Evolutionary conservation across 2,113 vertebrate genomes (phyloP), one percentile per base, ranked within the genome.

Genomic region (Felis chaus): DNA sequence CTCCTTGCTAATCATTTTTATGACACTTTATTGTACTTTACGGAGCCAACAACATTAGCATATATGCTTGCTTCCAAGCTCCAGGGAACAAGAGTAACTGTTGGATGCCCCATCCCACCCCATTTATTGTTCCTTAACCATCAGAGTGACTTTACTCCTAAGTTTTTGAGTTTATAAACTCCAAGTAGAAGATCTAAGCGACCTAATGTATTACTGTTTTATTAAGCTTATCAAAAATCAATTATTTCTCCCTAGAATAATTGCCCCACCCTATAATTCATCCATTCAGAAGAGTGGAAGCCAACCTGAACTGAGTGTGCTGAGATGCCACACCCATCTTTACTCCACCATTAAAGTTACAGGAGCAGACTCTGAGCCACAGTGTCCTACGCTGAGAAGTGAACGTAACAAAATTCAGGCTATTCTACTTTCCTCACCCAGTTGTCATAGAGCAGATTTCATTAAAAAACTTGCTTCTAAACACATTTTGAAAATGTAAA

Each of bases 111-210:
- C 14, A 39, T 53, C 29, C 27, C 12, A 39, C 36, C 18, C 14
- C 36, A 71, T 74, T 74, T 50, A 92, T 48, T 68, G 21, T 82
- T 78, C 10, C 55, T 91, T 84, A 53, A 74, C 10, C 14, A 83
- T 50, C 27, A 27, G 13, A 25, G 31, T 27, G 83, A 91, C 14
- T 94, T 87, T 14, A 65, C 9, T 65, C 31, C 16, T 15, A 87
- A 87, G 53, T 66, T 89, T 96, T 65, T 39, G 27, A 25, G 27
- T 96, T 94, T 82, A 39, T 90, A 93, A 78, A 65, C 55, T 53
- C 63, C 48, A 45, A 71, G 48, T 53, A 45, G 31, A 80, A 69
- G 9, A 82, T 48, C 33, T 90, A 93, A 82, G n/a, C 41, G 65
- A 92, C 14, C 11, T 25, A 95, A 41, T 39, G 4, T 19, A 82